Conservation (phyloP, 2,888 invertebrate species). For the Abscondita cerata region DNA sequence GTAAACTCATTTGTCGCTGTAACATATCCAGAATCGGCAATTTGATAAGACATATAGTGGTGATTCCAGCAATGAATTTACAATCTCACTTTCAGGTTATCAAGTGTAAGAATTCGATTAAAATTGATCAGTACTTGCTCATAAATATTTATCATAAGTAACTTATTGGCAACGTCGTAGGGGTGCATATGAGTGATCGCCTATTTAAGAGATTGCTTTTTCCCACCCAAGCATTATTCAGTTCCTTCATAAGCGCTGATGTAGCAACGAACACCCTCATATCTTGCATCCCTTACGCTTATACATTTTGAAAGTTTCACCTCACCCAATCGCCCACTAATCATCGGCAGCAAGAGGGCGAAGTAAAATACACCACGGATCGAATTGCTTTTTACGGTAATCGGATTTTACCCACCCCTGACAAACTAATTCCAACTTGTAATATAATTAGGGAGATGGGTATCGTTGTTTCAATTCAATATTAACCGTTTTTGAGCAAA, state of each 20-base stretch:
- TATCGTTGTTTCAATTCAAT: constrained; percentile 30
- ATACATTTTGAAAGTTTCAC: constrained; percentile 28
- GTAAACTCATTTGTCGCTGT: no score
- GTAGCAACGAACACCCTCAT: constrained; percentile 42
- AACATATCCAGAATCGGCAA: no score
- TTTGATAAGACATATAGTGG: no score
- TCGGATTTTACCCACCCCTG: constrained; percentile 45
- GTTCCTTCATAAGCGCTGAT: constrained; percentile 55
- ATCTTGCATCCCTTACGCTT: constrained; percentile 34
- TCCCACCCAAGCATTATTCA: constrained; percentile 50
- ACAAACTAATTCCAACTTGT: constrained; percentile 46
- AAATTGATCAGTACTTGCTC: constrained; percentile 27
- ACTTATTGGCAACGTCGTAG: constrained; percentile 29
- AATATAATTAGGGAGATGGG: constrained; percentile 43
- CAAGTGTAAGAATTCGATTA: constrained; percentile 11
- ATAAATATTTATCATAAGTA: constrained; percentile 39
- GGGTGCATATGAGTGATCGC: constrained; percentile 52
- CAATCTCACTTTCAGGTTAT: no score
- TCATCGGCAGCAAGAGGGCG: constrained; percentile 47
- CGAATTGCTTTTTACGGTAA: constrained; percentile 50
- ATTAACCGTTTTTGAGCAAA: constrained; percentile 26
- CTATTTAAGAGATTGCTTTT: constrained; percentile 55
- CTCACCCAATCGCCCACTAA: constrained; percentile 46
- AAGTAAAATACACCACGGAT: constrained; percentile 46
- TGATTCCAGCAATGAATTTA: no score